Evolutionary conservation across 2,888 invertebrate species (phyloP).

Genomic region (Heliconius ethilla): DNA sequence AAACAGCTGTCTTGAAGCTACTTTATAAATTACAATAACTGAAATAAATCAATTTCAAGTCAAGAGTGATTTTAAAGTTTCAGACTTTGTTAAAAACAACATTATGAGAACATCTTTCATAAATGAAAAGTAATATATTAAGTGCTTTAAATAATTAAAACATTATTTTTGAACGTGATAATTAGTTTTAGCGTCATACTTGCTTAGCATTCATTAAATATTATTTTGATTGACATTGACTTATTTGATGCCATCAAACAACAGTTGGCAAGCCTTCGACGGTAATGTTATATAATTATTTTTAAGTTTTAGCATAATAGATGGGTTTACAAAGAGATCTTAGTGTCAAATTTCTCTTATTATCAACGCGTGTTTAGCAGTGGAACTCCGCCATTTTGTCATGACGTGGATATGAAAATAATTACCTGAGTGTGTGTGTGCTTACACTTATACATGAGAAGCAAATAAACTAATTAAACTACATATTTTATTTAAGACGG

Average conservation of each 20-base stretch:
- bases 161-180: slow-evolving; percentile 5
- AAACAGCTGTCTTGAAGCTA: neutral
- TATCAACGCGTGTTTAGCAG: too few species aligned
- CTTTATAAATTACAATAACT: neutral
- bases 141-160: neutral
- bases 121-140: neutral
- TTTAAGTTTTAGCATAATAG: too few species aligned
- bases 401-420: too few species aligned
- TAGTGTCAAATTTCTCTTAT: too few species aligned
- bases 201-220: neutral
- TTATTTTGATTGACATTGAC: neutral
- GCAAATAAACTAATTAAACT: too few species aligned
- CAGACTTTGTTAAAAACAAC: neutral
- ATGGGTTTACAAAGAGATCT: too few species aligned
- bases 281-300: too few species aligned
- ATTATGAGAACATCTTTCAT: neutral
- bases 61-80: neutral
- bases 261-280: too few species aligned
- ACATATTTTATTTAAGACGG: too few species aligned
- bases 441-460: too few species aligned
- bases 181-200: neutral
- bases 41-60: neutral
- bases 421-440: too few species aligned
- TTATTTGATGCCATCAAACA: neutral
- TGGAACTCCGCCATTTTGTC: too few species aligned